Evolutionary conservation across 2,113 vertebrate species (phyloP).

Genomic region (Poeciliopsis turrubarensis): DNA sequence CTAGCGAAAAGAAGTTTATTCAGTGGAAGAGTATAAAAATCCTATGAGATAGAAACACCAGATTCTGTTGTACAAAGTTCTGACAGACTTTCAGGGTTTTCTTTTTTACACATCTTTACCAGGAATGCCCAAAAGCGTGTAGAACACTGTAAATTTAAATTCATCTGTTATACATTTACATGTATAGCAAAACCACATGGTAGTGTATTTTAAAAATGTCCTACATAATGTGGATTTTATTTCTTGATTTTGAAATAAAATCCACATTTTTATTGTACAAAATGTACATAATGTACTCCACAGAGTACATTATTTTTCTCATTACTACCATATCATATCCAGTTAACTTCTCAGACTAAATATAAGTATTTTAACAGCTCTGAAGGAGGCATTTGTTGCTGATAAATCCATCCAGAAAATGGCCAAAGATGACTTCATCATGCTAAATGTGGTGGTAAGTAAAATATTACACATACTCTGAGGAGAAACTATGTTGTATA

Average conservation of each 20-base stretch:
- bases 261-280: too few relatives aligned
- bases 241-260: not conserved
- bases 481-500: not conserved
- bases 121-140: too few relatives aligned
- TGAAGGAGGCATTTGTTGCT: conserved; percentile 86
- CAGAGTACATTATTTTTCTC: not conserved
- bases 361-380: conserved; percentile 69
- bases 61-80: too few relatives aligned
- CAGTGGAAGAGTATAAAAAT: too few relatives aligned
- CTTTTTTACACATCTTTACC: too few relatives aligned
- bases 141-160: not conserved
- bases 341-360: conserved; percentile 17
- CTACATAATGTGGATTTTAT: too few relatives aligned
- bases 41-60: too few relatives aligned
- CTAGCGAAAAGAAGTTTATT: too few relatives aligned
- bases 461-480: not conserved
- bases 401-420: conserved; percentile 84
- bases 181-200: too few relatives aligned
- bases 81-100: too few relatives aligned
- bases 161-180: not conserved
- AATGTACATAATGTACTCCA: too few relatives aligned
- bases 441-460: conserved; percentile 89
- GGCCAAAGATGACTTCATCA: conserved; percentile 88
- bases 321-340: too few relatives aligned
- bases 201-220: not conserved